Conservation (phyloP, 23 tunicate genomes). For the Ciona savignyi region DNA sequence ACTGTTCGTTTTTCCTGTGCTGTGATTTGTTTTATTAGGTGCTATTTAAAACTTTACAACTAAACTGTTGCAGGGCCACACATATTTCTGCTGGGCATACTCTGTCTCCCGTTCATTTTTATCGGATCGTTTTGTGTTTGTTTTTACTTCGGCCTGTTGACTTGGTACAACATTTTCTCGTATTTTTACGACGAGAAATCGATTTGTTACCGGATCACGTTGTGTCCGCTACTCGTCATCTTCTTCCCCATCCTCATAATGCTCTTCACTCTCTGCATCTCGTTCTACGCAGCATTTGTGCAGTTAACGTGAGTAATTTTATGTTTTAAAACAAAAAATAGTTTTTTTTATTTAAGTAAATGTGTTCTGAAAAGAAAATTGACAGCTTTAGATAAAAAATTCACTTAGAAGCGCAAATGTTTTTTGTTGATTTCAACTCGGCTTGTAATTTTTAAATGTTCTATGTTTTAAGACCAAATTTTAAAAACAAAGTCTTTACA, state of each 20-base stretch:
- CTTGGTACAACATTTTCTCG: constrained; percentile 80
- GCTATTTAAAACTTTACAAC: neutral
- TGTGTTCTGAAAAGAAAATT: neutral
- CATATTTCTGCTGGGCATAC: constrained; percentile 44
- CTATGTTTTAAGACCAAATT: neutral
- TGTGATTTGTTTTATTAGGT: neutral
- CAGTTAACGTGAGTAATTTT: constrained; percentile 56
- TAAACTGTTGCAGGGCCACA: constrained; percentile 47
- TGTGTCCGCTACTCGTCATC: constrained; percentile 69
- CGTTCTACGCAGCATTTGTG: constrained; percentile 72
- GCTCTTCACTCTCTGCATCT: constrained; percentile 24
- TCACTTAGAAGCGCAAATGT: neutral
- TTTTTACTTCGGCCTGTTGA: constrained; percentile 70
- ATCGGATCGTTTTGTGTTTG: constrained; percentile 49
- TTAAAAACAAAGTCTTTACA: too few relatives aligned
- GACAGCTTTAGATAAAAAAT: neutral
- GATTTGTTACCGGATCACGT: constrained; percentile 42
- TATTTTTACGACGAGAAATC: constrained; percentile 72
- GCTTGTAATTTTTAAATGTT: neutral
- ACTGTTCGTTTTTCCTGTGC: neutral
- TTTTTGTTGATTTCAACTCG: neutral
- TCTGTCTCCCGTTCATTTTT: constrained; percentile 63
- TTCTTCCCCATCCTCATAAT: constrained; percentile 58
- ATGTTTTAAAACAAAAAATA: neutral
- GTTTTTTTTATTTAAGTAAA: neutral